Base-by-base conservation (phyloP, 2,888 invertebrate species). In the Alloplasta piceator region DNA sequence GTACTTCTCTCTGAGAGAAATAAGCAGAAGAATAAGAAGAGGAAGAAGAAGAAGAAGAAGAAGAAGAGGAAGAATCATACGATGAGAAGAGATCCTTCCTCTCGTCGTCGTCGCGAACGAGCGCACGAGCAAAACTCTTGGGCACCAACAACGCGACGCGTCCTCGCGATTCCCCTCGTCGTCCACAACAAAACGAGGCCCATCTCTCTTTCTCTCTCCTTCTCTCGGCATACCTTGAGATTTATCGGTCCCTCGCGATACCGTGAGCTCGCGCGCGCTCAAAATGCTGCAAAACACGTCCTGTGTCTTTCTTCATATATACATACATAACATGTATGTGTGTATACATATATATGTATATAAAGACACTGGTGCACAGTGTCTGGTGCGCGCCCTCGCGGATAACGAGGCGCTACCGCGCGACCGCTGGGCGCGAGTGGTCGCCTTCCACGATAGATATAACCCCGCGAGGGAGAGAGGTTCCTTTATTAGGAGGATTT, bases 391-490 rank as follows among this genome's bases (percentile, higher is more conserved):
- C 83, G 82, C 77, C 82, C 77, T 55, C 85, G 85, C 86, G 90
- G 90, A 90, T 91, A 91, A 91, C 91, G 91, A 91, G 91, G 89
- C 89, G 91, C 90, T 91, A 90, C 91, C 88, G 90, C 80, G 60
- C 90, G 91, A 90, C 91, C 88, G 90, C 80, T 55, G 38, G 77
- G 56, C 71, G 38, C 60, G 66, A 41, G 72, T 67, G 78, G 67
- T 78, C 71, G 66, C 66, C 71, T 64, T 78, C 70, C 87, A 88
- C 87, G 87, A 89, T 90, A 89, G 87, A 89, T 90, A 87, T 86
- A 87, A 86, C 84, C 83, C 66, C 72, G 68, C 56, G 26, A 41
- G 52, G 52, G 16, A 66, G 66, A 26, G 66, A 81, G 85, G 88
- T 89, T 89, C 90, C 89, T 90, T 90, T 90, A 90, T 90, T 90